Conservation (phyloP, 35 echinoderm and acorn worm species). For the Strongylocentrotus purpuratus region DNA sequence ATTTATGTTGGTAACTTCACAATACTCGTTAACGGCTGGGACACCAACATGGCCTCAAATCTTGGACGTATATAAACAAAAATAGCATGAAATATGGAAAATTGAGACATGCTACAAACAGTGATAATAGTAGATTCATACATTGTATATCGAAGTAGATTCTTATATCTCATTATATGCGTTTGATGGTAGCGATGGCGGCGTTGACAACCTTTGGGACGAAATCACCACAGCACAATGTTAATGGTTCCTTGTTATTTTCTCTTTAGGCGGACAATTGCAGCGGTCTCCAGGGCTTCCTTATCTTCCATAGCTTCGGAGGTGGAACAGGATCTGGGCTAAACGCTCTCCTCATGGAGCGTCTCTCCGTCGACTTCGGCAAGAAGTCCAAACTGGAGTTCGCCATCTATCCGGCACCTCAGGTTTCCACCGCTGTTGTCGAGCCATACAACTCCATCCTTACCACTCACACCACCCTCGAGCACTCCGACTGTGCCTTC, state of each 20-base stretch:
- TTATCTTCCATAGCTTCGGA: not conserved
- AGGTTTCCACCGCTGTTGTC: constrained; percentile 60
- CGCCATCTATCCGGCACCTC: constrained; percentile 63
- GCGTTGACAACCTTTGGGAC: too few species aligned
- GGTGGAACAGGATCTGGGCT: not conserved
- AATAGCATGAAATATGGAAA: too few species aligned
- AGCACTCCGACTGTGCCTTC: constrained; percentile 72
- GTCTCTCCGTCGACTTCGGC: constrained; percentile 64
- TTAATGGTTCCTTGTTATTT: not conserved
- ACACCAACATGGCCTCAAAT: too few species aligned
- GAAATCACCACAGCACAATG: too few species aligned
- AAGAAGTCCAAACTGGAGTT: constrained; percentile 71
- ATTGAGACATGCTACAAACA: too few species aligned
- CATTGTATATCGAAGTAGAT: too few species aligned
- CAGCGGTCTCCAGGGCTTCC: not conserved
- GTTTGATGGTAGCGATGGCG: too few species aligned
- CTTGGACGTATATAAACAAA: too few species aligned
- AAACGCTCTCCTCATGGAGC: constrained; percentile 48
- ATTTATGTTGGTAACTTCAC: too few species aligned
- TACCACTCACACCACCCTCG: constrained; percentile 62
- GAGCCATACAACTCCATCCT: constrained; percentile 66
- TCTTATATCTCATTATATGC: too few species aligned
- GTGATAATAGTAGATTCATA: too few species aligned
- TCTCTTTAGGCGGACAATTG: constrained; percentile 1
- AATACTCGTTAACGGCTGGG: too few species aligned